These are phyloP conservation scores for Pycnonotus jocosus DNA, from an alignment of 2,113 vertebrate species.

Conservation along the genomic window DNA sequence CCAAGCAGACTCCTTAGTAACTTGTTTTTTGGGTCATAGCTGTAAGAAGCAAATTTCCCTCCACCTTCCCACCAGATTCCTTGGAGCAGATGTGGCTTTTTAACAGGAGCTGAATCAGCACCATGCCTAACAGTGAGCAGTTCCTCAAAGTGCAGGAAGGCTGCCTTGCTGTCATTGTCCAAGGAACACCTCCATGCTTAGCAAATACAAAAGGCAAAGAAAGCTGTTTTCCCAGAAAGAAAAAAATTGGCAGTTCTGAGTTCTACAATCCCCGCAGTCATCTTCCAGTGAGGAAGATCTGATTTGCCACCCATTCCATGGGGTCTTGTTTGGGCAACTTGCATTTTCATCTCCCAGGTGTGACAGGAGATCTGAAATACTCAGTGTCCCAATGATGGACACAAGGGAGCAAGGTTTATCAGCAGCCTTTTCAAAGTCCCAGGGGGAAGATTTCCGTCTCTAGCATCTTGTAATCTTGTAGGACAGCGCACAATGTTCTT, in stretches of 20 bases:
- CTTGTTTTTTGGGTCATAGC: background rate
- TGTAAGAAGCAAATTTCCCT: background rate
- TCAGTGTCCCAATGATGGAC: background rate
- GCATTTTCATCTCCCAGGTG: background rate
- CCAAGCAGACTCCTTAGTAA: background rate
- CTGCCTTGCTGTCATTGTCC: background rate
- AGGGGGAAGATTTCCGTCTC: background rate
- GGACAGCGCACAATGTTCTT: accelerated
- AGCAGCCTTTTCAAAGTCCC: background rate
- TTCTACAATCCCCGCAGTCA: background rate
- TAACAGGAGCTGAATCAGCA: background rate
- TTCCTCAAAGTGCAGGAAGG: background rate
- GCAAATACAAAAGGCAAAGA: background rate
- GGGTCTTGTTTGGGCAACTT: background rate
- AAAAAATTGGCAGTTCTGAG: background rate
- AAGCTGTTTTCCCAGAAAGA: background rate
- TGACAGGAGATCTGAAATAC: background rate
- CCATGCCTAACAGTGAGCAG: background rate
- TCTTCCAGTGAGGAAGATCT: background rate
- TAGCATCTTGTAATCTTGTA: background rate
- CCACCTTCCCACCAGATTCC: background rate
- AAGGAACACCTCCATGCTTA: background rate
- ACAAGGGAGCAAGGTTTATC: background rate
- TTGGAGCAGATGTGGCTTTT: background rate
- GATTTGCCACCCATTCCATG: background rate